A percentile compares a stretch with the other conserved stretches of the same genome.
Evolutionary conservation across 1,140 invertebrate genomes (phyloP).

Genomic region (Zophobas morio): DNA sequence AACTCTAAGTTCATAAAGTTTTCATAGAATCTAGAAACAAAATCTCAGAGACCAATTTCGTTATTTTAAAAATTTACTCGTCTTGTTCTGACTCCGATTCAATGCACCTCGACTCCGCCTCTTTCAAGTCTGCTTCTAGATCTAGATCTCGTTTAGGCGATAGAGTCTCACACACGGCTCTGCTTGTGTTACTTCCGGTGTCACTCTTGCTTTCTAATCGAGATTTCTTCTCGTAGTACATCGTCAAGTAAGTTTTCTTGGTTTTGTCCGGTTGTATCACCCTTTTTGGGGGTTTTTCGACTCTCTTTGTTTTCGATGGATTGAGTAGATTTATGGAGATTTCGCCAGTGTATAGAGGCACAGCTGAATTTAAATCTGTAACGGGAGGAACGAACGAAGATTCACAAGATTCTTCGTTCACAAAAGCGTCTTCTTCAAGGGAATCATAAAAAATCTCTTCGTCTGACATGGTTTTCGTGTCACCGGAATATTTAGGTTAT

Average conservation of each 20-base stretch:
- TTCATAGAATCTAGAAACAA: conserved; percentile 44
- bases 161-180: conserved; percentile 40
- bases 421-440: conserved; percentile 23
- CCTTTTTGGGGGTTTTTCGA: neutral
- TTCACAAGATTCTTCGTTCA: neutral
- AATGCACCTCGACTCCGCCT: neutral
- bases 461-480: conserved; percentile 3
- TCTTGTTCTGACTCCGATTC: neutral
- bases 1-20: conserved; percentile 19
- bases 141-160: conserved; percentile 46
- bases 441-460: conserved; percentile 41
- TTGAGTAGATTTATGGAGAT: conserved; percentile 25
- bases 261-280: neutral
- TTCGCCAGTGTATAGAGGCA: conserved; percentile 47
- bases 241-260: conserved; percentile 55
- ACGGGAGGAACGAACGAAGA: neutral
- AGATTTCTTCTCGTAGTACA: conserved; percentile 55
- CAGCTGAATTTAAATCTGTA: conserved; percentile 21
- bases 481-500: conserved; percentile 18
- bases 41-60: neutral
- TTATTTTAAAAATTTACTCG: neutral
- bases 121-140: neutral
- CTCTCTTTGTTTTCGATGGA: conserved; percentile 10
- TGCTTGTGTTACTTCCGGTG: conserved; percentile 34
- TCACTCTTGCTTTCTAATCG: neutral